Evolutionary conservation across 2,797 vertebrate species (phyloP).

Genomic region (Phataginus tetradactyla): DNA sequence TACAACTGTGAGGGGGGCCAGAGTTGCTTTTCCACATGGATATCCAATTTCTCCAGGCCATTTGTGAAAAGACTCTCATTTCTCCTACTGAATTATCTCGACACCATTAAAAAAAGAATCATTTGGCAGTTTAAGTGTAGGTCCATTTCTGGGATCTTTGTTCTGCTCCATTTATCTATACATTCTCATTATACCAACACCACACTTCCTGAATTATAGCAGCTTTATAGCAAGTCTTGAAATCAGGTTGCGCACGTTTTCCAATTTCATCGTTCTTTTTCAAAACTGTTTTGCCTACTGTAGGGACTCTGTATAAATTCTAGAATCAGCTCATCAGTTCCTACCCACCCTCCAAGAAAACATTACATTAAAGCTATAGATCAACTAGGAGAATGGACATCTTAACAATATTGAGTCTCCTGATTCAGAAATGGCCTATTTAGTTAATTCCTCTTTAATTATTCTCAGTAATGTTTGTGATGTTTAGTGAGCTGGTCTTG

Average conservation of each 20-base stretch:
- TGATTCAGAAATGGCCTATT: not conserved
- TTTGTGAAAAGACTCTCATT: not conserved
- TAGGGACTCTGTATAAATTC: not conserved
- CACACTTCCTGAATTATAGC: not conserved
- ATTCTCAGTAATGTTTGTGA: not conserved
- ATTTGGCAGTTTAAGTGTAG: not conserved
- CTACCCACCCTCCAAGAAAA: not conserved
- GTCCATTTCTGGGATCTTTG: not conserved
- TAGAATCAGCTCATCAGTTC: not conserved
- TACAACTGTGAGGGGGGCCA: not conserved
- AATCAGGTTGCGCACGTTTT: not conserved
- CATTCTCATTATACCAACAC: not conserved
- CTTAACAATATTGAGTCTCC: not conserved
- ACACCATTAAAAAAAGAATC: not conserved
- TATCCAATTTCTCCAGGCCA: not conserved
- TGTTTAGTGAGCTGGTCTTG: not conserved
- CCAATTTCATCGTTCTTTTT: not conserved
- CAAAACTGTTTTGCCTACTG: not conserved
- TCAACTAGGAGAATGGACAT: not conserved
- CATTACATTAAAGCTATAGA: not conserved
- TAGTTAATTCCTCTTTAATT: constrained; percentile 19
- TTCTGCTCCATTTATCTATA: not conserved
- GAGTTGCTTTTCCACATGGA: not conserved
- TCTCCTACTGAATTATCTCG: not conserved
- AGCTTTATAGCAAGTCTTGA: not conserved